These are phyloP conservation scores for Geotrupes spiniger DNA, from an alignment of 2,888 invertebrate genomes.

Conservation along the genomic window DNA sequence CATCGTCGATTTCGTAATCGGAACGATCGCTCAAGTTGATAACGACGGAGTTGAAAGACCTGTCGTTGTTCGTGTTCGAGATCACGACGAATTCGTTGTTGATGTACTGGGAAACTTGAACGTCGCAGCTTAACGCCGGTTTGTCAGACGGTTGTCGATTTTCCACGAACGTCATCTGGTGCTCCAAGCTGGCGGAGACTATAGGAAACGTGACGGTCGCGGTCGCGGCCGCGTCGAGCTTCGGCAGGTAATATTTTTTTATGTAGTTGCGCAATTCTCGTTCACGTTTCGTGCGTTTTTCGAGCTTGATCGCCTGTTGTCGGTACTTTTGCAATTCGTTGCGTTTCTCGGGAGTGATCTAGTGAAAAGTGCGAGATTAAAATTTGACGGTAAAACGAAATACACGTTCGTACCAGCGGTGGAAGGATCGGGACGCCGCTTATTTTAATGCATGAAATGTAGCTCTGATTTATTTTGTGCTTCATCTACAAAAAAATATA, in stretches of 20 bases:
- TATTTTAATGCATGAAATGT: slow-evolving; percentile 69
- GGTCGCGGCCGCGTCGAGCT: too few relatives aligned
- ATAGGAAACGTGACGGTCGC: slow-evolving; percentile 9
- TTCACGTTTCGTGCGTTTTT: slow-evolving; percentile 55
- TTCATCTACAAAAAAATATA: slow-evolving; percentile 4
- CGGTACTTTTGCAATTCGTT: slow-evolving; percentile 67
- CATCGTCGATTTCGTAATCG: slow-evolving; percentile 4
- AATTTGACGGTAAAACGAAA: slow-evolving; percentile 8
- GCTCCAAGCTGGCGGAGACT: slow-evolving; percentile 24
- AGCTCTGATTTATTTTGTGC: slow-evolving; percentile 34
- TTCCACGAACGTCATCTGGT: slow-evolving; percentile 23
- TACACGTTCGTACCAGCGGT: slow-evolving; percentile 62
- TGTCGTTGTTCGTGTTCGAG: slow-evolving; percentile 5
- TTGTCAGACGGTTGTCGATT: slow-evolving; percentile 21
- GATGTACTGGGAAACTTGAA: slow-evolving; percentile 27
- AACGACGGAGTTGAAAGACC: background rate
- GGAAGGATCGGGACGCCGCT: slow-evolving; percentile 72
- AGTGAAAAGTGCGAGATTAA: slow-evolving; percentile 37
- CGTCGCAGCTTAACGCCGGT: slow-evolving; percentile 34
- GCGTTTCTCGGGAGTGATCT: slow-evolving; percentile 65
- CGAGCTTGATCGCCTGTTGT: slow-evolving; percentile 63
- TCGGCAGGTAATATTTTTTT: slow-evolving; percentile 28
- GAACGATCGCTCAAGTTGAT: background rate
- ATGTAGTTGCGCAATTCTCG: slow-evolving; percentile 46
- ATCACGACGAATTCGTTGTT: slow-evolving; percentile 22